Conservation (phyloP, 2,797 vertebrate species). For the Nannoperca obscura region DNA sequence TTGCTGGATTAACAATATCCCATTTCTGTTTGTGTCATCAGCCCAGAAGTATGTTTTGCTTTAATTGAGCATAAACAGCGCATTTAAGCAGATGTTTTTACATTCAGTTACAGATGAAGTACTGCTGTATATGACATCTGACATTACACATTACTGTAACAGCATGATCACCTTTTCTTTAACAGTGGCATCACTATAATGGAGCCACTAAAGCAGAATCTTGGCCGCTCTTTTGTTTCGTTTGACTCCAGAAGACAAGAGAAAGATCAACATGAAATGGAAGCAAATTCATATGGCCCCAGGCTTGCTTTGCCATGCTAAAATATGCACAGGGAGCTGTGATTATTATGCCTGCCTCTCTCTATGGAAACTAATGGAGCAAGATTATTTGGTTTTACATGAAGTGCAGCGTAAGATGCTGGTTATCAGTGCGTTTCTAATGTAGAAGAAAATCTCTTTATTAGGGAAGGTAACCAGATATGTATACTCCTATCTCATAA, state of each 20-base stretch:
- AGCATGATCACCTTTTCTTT: slow-evolving; percentile 18
- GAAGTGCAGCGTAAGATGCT: slow-evolving; percentile 34
- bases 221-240: slow-evolving; percentile 37
- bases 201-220: slow-evolving; percentile 18
- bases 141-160: slow-evolving; percentile 23
- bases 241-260: slow-evolving; percentile 55
- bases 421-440: slow-evolving; percentile 10
- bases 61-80: slow-evolving; percentile 18
- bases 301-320: slow-evolving; percentile 56
- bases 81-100: slow-evolving; percentile 37
- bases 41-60: slow-evolving; percentile 1
- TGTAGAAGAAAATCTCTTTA: slow-evolving; percentile 14
- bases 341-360: slow-evolving; percentile 63
- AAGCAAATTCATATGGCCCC: slow-evolving; percentile 49
- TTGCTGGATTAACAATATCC: not conserved
- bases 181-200: slow-evolving; percentile 24
- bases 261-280: slow-evolving; percentile 67
- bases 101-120: slow-evolving; percentile 24
- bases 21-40: slow-evolving; percentile 28
- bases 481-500: not conserved
- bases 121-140: slow-evolving; percentile 28
- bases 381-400: slow-evolving; percentile 53
- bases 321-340: slow-evolving; percentile 69
- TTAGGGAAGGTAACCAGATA: not conserved
- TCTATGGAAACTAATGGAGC: slow-evolving; percentile 56